Evolutionary conservation across 2,113 vertebrate genomes (phyloP).

Genomic region (Rhadina sibilatrix): DNA sequence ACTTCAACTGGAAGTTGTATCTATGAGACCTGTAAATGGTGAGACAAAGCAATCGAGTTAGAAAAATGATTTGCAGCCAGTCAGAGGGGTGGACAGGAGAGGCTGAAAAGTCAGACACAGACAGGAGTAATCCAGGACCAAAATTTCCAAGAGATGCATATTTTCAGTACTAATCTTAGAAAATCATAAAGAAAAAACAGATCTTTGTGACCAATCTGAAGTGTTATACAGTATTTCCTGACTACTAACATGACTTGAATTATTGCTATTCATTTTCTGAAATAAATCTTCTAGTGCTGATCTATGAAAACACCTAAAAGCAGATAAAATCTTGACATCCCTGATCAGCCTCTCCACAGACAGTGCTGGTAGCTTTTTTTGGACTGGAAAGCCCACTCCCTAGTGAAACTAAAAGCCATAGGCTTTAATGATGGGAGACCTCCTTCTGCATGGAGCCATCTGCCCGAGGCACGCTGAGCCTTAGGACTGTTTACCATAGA

Average conservation of each 20-base stretch:
- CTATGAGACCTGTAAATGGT: not conserved
- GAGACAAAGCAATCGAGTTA: not conserved
- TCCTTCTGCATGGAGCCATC: constrained; percentile 24
- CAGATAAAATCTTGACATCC: not conserved
- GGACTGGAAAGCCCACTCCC: not conserved
- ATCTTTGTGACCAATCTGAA: not conserved
- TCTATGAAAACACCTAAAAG: not conserved
- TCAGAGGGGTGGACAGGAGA: not conserved
- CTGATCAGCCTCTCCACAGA: not conserved
- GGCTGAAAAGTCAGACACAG: not conserved
- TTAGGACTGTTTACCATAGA: constrained; percentile 46
- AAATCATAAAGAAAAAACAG: not conserved
- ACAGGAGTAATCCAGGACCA: not conserved
- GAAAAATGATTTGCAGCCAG: not conserved
- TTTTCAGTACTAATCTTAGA: not conserved
- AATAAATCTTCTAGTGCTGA: not conserved
- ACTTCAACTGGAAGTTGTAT: not conserved
- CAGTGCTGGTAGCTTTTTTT: not conserved
- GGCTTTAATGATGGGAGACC: not conserved
- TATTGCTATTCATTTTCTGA: not conserved
- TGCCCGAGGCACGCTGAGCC: not conserved
- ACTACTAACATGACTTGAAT: not conserved
- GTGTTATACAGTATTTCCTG: not conserved
- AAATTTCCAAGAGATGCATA: not conserved
- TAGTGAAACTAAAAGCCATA: not conserved